Conservation (phyloP, 2,888 invertebrate genomes). For the Ypsolopha sequella region DNA sequence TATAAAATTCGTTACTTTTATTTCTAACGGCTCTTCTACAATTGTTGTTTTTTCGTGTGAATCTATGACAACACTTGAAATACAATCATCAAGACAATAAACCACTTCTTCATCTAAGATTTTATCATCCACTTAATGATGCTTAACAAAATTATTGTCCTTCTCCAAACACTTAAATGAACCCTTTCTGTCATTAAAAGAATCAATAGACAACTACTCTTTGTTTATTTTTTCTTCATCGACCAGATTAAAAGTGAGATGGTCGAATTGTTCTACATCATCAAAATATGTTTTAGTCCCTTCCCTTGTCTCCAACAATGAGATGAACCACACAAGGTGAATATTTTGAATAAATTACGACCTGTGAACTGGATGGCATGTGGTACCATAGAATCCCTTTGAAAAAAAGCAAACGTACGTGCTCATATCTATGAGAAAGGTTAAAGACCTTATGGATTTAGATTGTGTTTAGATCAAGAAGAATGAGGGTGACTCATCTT, state of each 20-base stretch:
- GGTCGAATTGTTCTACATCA: conserved; percentile 30
- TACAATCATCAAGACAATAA: conserved; percentile 21
- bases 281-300: conserved; percentile 48
- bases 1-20: too few species aligned
- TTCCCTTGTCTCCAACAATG: conserved; percentile 12
- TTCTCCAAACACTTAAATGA: conserved; percentile 17
- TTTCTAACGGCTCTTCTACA: not conserved
- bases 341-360: conserved; percentile 65
- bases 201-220: conserved; percentile 26
- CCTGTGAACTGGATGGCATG: conserved; percentile 43
- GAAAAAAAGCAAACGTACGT: conserved; percentile 18
- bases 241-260: conserved; percentile 24
- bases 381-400: conserved; percentile 14
- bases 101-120: conserved; percentile 21
- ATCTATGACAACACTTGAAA: conserved; percentile 10
- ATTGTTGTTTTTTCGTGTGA: not conserved
- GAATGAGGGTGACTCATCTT: conserved; percentile 4
- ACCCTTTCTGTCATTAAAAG: conserved; percentile 24
- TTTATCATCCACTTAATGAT: conserved; percentile 54
- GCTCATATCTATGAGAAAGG: conserved; percentile 30
- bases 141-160: conserved; percentile 47
- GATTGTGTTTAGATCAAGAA: conserved; percentile 8
- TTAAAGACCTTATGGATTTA: conserved; percentile 37
- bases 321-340: conserved; percentile 42
- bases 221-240: conserved; percentile 23